Base-by-base conservation (phyloP, 2,797 vertebrate genomes). In the Liparis tanakae region DNA sequence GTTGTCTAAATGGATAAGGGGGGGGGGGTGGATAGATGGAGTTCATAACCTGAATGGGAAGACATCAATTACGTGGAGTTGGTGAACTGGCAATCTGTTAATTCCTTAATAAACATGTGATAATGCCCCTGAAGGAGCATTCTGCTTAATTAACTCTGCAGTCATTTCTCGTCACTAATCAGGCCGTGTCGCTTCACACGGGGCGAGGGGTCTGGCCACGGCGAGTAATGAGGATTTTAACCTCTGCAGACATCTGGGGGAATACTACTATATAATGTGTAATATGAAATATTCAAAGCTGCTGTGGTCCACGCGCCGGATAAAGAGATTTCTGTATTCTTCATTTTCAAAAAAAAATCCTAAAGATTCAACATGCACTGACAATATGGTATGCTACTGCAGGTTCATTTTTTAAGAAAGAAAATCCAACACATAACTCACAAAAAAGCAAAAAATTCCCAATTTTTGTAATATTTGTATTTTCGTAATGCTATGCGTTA, bases 91-190 rank as follows among this genome's bases (percentile, higher is more conserved):
- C 86, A 91, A 92, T 92, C 85, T 90, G 87, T 92, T 93, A 80
- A 94, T 91, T 94, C 94, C 83, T 90, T 91, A 88, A 92, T 91
- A 88, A 92, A 94, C 88, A 92, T 93, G 92, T 92, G 85, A 92
- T 86, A 90, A 89, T 81, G 82, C 80, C 91, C 91, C 92, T 81
- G 71, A 86, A 93, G 93, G 91, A 92, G 83, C 77, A 85, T 92
- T 90, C 83, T 85, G 83, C 82, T 93, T 94, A 93, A 95, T 94
- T 93, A 94, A 92, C 79, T 90, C 83, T 65, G 85, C 78, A 88
- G 87, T 82, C 84, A 88, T 94, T 92, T 90, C 79, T 91, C 87
- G 80, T 89, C 85, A 88, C 88, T 92, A 94, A 95, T 94, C 92
- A 92, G 89, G 75, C 83, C 73, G 76, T 90, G 87, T 88, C 80